phyloP scores from a whole-genome alignment of 1,140 invertebrate species.

The roundworm (Caenorhabditis elegans) region DNA sequence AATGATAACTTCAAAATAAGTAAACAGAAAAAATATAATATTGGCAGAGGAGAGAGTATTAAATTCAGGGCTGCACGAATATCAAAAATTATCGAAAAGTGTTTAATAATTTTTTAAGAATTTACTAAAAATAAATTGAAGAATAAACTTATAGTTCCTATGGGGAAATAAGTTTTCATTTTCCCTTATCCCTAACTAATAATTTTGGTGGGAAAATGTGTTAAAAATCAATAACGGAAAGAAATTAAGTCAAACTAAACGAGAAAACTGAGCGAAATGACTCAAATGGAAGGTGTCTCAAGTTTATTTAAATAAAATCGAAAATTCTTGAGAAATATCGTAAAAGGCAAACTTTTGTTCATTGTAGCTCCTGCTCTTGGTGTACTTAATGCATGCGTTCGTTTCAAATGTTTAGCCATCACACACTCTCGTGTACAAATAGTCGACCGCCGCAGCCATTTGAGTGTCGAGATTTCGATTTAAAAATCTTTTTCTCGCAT shows the following conservation, averaged over 20 bases:
- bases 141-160: too few species aligned
- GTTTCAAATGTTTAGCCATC: slow-evolving; percentile 24
- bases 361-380: neutral
- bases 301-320: slow-evolving; percentile 17
- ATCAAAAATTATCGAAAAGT: too few species aligned
- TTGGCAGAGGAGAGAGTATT: too few species aligned
- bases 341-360: slow-evolving; percentile 29
- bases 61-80: too few species aligned
- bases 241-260: neutral
- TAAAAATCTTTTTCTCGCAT: too few species aligned
- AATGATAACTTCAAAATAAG: too few species aligned
- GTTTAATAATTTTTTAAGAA: too few species aligned
- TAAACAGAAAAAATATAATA: too few species aligned
- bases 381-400: slow-evolving; percentile 16
- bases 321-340: neutral
- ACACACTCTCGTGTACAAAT: slow-evolving; percentile 2
- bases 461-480: neutral
- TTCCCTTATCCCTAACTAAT: too few species aligned
- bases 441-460: neutral
- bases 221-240: neutral
- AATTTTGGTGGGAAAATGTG: too few species aligned
- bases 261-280: neutral
- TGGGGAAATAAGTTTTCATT: too few species aligned
- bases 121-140: too few species aligned
- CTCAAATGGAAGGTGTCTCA: neutral